Base-by-base conservation (phyloP, 2,113 vertebrate genomes). In the Rhineura floridana region DNA sequence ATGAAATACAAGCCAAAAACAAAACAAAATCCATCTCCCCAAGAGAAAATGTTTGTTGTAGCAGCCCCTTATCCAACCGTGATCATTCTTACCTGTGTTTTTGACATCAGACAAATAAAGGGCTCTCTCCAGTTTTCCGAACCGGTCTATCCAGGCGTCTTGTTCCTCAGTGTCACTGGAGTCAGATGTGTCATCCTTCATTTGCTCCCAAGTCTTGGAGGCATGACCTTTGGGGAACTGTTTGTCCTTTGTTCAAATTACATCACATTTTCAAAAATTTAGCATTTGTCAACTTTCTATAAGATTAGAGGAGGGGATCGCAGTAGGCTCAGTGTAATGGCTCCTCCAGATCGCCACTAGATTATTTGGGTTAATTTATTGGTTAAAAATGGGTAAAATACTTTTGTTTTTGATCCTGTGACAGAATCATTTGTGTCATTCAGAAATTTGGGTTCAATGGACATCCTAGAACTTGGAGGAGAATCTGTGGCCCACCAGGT, bases 91-190 rank as follows among this genome's bases (percentile, higher is more conserved):
- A 93, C 95, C 95, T 87, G 94, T 94, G 55, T 96, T 96, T 89
- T 91, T 94, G 42, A 90, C 80, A 76, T 96, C 95, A 86, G 91
- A 93, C 39, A 95, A 39, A 69, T 93, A 88, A 48, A 96, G 82
- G 30, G 91, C 93, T 39, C 85, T 96, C 87, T 96, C 95, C 81
- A 96, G 89, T 83, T 96, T 96, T 33, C 93, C 90, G 90, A 93
- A 92, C 17, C 93, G 92, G 67, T 96, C 81, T 30, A 94, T 94
- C 95, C 95, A 96, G 0, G 67, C 87, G 33, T 95, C 93, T 6
- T 9, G 39, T 52, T 93, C 90, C 8, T 88, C 89, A 63, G 59
- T 33, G 11, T 83, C 36, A 0, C 83, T 90, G 33, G 69, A 78
- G 50, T 72, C 36, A 11, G 23, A 28, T 3, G 36, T 46, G 73